A percentile compares a stretch with the other conserved stretches of the same genome.
Conservation (phyloP, 2,888 invertebrate species). For the Dysmachus trigonus region DNA sequence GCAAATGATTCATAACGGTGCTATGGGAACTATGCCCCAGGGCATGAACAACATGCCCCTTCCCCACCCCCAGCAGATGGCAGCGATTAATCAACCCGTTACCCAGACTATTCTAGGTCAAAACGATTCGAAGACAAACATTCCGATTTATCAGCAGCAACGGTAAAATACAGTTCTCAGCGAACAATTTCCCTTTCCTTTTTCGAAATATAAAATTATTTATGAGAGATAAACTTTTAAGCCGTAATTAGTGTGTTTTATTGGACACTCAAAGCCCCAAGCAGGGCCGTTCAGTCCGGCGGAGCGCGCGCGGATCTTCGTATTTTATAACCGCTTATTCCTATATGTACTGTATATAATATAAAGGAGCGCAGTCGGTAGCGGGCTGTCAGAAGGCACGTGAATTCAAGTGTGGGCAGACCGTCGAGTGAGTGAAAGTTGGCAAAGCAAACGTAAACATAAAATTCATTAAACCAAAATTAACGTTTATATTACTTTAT, state of each 20-base stretch:
- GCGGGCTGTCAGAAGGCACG: neutral
- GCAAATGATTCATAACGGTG: constrained; percentile 41
- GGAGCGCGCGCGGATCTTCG: neutral
- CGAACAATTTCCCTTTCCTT: neutral
- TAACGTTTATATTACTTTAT: neutral
- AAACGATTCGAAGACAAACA: constrained; percentile 62
- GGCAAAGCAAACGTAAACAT: neutral
- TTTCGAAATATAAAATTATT: neutral
- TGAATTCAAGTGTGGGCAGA: neutral
- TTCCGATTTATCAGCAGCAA: constrained; percentile 64
- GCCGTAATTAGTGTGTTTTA: neutral
- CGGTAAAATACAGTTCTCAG: constrained; percentile 57
- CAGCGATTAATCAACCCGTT: constrained; percentile 54
- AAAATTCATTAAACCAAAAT: neutral
- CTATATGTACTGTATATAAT: neutral
- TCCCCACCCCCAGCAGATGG: constrained; percentile 43
- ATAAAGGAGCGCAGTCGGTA: neutral
- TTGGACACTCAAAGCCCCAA: neutral
- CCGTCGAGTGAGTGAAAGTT: neutral
- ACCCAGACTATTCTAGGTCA: constrained; percentile 59
- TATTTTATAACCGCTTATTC: neutral
- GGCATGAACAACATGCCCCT: neutral
- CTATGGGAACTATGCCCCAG: neutral
- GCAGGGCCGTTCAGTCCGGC: neutral
- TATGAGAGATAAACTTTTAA: neutral